Percentiles rank a stretch among this genome's conserved stretches.
Evolutionary conservation across 2,113 vertebrate genomes (phyloP).

Genomic region (Phylloscopus whistleri): DNA sequence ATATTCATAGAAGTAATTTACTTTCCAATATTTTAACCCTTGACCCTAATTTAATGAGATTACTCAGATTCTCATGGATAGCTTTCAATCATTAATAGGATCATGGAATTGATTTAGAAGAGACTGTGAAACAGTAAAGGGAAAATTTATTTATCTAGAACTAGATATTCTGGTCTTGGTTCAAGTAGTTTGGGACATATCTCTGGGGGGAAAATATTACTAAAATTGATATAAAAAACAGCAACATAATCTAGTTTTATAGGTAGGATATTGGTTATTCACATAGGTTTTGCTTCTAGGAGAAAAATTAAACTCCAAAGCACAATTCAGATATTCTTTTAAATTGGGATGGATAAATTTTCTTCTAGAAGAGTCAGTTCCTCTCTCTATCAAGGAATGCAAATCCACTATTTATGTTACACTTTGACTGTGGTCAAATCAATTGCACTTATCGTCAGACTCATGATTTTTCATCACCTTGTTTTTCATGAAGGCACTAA

Average conservation of each 20-base stretch:
- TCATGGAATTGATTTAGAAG: neutral
- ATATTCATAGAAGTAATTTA: neutral
- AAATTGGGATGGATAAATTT: neutral
- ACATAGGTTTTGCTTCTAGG: neutral
- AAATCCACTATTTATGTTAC: neutral
- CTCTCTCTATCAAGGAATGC: neutral
- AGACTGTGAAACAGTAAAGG: neutral
- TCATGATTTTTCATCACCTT: neutral
- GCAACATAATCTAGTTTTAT: neutral
- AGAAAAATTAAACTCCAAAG: neutral
- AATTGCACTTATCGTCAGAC: neutral
- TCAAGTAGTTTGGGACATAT: neutral
- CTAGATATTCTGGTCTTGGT: neutral
- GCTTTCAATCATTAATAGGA: neutral
- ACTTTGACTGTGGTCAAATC: neutral
- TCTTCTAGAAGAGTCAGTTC: neutral
- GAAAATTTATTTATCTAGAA: neutral
- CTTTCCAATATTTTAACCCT: conserved; percentile 4
- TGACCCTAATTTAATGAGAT: neutral
- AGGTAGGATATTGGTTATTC: neutral
- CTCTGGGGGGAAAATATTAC: neutral
- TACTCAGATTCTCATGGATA: neutral
- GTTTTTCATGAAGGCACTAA: neutral
- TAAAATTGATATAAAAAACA: neutral
- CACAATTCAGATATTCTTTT: neutral